Conservation (phyloP, 1,140 invertebrate genomes). For the Bombus affinis region DNA sequence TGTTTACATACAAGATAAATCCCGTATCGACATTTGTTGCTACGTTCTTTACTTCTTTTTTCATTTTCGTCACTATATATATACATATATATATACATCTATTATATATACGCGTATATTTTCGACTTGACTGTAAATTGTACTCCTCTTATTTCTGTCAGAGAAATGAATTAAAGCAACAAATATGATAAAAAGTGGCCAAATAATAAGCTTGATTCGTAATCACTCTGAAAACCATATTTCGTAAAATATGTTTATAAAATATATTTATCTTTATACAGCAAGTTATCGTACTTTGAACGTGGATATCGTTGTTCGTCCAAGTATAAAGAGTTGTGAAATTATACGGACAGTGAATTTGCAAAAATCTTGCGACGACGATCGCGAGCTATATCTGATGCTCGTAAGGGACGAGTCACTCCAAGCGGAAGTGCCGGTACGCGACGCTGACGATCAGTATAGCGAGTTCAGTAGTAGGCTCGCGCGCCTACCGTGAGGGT, state of each 20-base stretch:
- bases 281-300: not conserved
- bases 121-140: constrained; percentile 30
- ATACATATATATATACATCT: not conserved
- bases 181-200: not conserved
- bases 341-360: not conserved
- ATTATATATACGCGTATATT: not conserved
- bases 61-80: not conserved
- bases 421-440: constrained; percentile 13
- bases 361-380: not conserved
- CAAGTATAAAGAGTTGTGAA: not conserved
- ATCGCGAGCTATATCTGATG: not conserved
- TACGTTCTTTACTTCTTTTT: constrained; percentile 1
- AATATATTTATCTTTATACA: not conserved
- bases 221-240: constrained; percentile 11
- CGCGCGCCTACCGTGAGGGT: constrained; percentile 67
- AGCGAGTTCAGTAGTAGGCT: constrained; percentile 60
- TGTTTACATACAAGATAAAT: constrained; percentile 45
- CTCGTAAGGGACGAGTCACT: constrained; percentile 1
- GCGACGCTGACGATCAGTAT: constrained; percentile 26
- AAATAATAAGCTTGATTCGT: constrained; percentile 18
- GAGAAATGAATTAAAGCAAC: constrained; percentile 28
- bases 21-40: constrained; percentile 11
- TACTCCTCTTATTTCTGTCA: constrained; percentile 31
- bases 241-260: not conserved
- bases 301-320: too few species aligned